phyloP scores from a whole-genome alignment of 2,797 vertebrate genomes.

The Falco berigora region DNA sequence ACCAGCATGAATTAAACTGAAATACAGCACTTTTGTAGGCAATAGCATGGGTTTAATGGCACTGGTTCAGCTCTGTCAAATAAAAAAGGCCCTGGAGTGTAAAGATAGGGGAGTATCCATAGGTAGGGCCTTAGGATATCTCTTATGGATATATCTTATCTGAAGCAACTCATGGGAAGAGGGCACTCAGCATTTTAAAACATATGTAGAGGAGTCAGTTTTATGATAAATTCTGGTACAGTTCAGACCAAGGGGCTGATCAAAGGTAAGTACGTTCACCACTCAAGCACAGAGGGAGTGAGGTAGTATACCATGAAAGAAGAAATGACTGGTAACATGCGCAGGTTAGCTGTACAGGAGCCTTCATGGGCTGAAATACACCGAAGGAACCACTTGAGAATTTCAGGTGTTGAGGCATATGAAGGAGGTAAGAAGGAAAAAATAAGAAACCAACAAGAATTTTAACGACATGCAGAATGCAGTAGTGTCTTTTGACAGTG shows the following conservation, averaged over 20 bases:
- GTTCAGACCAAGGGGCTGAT: not conserved
- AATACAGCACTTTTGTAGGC: not conserved
- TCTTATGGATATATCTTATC: no score
- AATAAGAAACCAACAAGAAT: not conserved
- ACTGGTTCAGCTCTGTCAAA: not conserved
- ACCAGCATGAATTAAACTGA: not conserved
- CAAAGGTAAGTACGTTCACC: not conserved
- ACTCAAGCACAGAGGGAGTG: not conserved
- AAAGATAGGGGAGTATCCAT: not conserved
- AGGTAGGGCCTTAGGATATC: not conserved
- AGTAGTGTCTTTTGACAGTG: not conserved
- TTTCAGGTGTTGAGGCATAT: not conserved
- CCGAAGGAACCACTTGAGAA: not conserved
- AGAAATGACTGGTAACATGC: not conserved
- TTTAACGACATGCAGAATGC: not conserved
- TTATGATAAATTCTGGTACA: not conserved
- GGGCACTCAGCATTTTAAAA: not conserved
- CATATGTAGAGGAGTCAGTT: not conserved
- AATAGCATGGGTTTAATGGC: not conserved
- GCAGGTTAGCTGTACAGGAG: not conserved
- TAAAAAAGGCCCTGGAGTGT: not conserved
- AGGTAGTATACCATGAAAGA: not conserved
- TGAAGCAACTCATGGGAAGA: not conserved
- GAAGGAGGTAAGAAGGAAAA: not conserved
- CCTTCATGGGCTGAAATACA: not conserved